Evolutionary conservation across 2,888 invertebrate species (phyloP).

Genomic region (Vannuccia rotundouncinata): DNA sequence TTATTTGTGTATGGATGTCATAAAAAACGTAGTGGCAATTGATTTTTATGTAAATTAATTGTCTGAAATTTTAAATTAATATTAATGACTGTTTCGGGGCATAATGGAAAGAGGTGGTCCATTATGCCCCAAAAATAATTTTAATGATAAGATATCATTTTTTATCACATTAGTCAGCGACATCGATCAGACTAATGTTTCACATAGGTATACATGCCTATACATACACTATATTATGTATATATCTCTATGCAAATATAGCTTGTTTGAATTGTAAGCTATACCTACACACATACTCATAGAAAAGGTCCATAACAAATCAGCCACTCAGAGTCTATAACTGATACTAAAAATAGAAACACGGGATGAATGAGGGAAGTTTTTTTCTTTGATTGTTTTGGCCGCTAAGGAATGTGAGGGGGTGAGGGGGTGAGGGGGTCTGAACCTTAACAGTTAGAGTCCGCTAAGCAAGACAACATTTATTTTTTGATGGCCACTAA

Average conservation of each 20-base stretch:
- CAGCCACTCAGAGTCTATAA: no score
- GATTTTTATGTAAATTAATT: not conserved
- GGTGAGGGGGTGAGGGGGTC: no score
- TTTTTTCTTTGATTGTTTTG: no score
- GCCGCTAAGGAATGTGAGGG: no score
- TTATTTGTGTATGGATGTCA: not conserved
- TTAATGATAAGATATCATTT: not conserved
- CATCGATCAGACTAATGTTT: not conserved
- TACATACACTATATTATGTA: not conserved
- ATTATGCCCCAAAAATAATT: not conserved
- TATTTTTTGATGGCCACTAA: no score
- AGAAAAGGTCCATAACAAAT: no score
- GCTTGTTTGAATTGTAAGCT: not conserved
- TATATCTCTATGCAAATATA: not conserved
- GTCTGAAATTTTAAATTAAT: not conserved
- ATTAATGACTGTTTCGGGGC: not conserved
- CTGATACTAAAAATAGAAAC: no score
- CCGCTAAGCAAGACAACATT: no score
- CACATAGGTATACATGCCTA: not conserved
- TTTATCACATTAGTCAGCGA: not conserved
- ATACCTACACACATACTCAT: not conserved
- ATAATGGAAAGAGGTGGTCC: not conserved
- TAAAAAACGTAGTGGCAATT: not conserved
- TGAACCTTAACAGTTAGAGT: no score
- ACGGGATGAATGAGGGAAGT: no score